phyloP scores from a whole-genome alignment of 2,113 vertebrate genomes.

The Microcebus jonahi region DNA sequence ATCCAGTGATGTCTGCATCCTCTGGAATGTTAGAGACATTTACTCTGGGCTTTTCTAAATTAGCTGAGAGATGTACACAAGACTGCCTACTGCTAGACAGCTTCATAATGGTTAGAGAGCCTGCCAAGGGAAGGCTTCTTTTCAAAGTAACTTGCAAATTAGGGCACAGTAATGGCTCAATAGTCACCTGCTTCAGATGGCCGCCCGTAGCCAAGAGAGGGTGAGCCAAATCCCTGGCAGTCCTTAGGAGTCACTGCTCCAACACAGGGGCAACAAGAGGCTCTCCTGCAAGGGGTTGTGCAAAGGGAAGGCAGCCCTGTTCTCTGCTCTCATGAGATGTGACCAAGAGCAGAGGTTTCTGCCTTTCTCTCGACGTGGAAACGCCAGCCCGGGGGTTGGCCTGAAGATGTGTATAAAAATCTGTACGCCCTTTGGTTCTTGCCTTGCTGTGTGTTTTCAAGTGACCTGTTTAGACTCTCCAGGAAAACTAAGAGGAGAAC shows the following conservation, averaged over 20 bases:
- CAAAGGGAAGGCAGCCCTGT: neutral
- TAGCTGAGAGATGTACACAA: neutral
- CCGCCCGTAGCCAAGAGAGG: neutral
- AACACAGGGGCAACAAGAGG: neutral
- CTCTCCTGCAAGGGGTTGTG: neutral
- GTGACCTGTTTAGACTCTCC: neutral
- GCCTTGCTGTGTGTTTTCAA: neutral
- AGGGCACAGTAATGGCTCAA: conserved; percentile 43
- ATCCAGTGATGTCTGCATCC: neutral
- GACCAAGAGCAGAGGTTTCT: neutral
- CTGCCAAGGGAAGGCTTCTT: conserved; percentile 40
- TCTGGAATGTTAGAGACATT: neutral
- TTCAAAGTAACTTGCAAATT: conserved; percentile 63
- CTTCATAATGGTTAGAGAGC: conserved; percentile 55
- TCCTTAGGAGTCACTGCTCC: neutral
- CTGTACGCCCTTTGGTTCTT: neutral
- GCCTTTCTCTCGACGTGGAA: neutral
- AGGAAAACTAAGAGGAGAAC: neutral
- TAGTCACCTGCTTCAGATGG: conserved; percentile 12
- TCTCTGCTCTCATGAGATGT: too few species aligned
- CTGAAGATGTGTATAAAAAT: neutral
- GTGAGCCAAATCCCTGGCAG: neutral
- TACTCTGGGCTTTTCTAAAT: conserved; percentile 41
- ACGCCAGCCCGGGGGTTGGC: neutral
- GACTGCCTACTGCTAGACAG: conserved; percentile 43